These are phyloP conservation scores for Helicoverpa zea DNA, from an alignment of 1,140 invertebrate genomes.

Conservation along the genomic window DNA sequence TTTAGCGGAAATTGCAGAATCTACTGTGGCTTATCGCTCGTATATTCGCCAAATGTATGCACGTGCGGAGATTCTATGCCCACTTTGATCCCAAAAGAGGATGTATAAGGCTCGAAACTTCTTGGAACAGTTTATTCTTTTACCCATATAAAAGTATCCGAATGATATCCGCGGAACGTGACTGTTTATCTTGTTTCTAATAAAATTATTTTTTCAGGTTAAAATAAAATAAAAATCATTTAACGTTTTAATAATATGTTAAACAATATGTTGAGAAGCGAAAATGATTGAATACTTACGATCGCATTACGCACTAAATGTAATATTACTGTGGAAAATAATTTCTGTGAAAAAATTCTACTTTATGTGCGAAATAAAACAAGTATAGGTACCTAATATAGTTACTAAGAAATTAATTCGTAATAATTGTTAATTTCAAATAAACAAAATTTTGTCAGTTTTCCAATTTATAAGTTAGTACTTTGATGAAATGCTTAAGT, in stretches of 20 bases:
- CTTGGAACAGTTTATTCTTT: constrained; percentile 18
- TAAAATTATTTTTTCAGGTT: too few species aligned
- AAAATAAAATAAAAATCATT: too few species aligned
- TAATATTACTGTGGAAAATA: neutral
- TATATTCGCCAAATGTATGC: neutral
- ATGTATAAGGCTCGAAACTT: constrained; percentile 12
- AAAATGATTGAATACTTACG: neutral
- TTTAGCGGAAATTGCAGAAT: constrained; percentile 23
- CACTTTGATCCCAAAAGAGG: constrained; percentile 7
- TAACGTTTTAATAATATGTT: too few species aligned
- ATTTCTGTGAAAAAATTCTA: neutral
- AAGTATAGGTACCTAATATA: constrained; percentile 13
- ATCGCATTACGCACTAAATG: neutral
- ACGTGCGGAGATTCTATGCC: neutral
- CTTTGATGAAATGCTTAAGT: neutral
- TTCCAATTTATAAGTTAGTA: constrained; percentile 14
- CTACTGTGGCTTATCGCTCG: neutral
- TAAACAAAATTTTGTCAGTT: constrained; percentile 10
- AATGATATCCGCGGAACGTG: constrained; percentile 13
- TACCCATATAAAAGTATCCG: constrained; percentile 32
- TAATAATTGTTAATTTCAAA: constrained; percentile 1
- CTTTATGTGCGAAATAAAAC: neutral
- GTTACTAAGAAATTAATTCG: neutral
- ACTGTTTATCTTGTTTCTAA: constrained; percentile 12
- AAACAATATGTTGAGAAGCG: neutral